Conservation (phyloP, 2,113 vertebrate genomes). For the Castor canadensis region DNA sequence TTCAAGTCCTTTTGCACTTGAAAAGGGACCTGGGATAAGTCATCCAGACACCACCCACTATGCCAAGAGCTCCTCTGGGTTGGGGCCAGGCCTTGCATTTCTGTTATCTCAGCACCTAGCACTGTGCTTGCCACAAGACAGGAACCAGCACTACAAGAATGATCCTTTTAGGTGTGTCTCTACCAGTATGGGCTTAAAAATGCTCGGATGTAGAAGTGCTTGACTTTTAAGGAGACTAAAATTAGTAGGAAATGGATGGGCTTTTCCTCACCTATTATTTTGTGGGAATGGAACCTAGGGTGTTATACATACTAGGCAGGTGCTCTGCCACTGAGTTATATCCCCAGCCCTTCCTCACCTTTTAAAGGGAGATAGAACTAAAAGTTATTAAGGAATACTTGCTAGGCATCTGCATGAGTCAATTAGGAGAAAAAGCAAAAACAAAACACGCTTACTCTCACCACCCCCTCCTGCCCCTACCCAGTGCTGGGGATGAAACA, state of each 20-base stretch:
- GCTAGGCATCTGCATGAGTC: too few species aligned
- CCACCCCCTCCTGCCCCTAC: too few species aligned
- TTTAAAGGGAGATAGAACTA: neutral
- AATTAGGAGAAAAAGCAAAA: neutral
- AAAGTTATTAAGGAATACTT: neutral
- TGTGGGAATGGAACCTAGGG: too few species aligned
- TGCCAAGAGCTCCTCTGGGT: neutral
- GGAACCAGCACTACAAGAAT: neutral
- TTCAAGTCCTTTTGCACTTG: neutral
- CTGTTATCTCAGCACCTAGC: too few species aligned
- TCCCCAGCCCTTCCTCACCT: neutral
- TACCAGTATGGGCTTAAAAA: neutral
- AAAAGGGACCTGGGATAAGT: neutral
- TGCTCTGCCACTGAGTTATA: too few species aligned
- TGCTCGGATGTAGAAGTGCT: neutral
- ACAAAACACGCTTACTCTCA: too few species aligned
- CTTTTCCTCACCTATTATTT: neutral
- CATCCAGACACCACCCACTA: neutral
- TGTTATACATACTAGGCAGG: too few species aligned
- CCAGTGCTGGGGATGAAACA: too few species aligned
- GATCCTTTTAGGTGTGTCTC: neutral
- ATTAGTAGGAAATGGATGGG: neutral
- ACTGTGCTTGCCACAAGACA: fast-evolving
- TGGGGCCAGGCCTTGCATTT: neutral
- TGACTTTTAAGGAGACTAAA: neutral